Evolutionary conservation across 1,140 invertebrate species (phyloP).

Genomic region (Apolygus lucorum): DNA sequence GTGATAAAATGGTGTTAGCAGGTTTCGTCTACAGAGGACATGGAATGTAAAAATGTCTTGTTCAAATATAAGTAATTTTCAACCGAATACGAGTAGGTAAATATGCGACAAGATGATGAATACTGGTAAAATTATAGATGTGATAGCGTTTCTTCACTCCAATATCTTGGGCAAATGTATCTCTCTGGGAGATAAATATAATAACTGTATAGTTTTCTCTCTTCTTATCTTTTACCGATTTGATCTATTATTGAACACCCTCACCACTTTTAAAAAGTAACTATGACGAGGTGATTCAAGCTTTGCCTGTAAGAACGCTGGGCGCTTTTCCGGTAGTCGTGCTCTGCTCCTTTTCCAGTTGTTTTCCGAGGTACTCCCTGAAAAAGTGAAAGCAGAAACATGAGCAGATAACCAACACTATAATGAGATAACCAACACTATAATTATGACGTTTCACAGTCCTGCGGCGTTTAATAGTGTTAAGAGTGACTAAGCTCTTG

Average conservation of each 20-base stretch:
- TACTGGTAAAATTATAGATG: neutral
- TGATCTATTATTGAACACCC: neutral
- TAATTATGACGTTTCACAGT: too few species aligned
- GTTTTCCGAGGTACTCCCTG: conserved; percentile 94
- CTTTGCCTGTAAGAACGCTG: conserved; percentile 28
- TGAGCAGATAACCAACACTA: too few species aligned
- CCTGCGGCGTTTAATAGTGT: too few species aligned
- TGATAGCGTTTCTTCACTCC: neutral
- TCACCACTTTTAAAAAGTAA: neutral
- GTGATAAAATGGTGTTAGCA: too few species aligned
- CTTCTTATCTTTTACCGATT: neutral
- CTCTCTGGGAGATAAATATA: neutral
- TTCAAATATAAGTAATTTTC: neutral
- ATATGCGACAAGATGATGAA: neutral
- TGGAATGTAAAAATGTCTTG: conserved; percentile 15
- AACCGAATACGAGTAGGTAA: neutral
- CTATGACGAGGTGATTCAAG: conserved; percentile 1
- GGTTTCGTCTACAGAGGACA: neutral
- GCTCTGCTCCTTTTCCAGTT: conserved; percentile 80
- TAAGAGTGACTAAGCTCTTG: too few species aligned
- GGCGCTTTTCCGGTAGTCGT: conserved; percentile 42
- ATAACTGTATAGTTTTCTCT: neutral
- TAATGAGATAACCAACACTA: too few species aligned
- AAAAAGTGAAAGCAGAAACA: conserved; percentile 26
- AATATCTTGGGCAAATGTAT: too few species aligned